A percentile compares a stretch with the other conserved stretches of the same genome.
Conservation (phyloP, 2,797 vertebrate species). For the Thaleichthys pacificus region DNA sequence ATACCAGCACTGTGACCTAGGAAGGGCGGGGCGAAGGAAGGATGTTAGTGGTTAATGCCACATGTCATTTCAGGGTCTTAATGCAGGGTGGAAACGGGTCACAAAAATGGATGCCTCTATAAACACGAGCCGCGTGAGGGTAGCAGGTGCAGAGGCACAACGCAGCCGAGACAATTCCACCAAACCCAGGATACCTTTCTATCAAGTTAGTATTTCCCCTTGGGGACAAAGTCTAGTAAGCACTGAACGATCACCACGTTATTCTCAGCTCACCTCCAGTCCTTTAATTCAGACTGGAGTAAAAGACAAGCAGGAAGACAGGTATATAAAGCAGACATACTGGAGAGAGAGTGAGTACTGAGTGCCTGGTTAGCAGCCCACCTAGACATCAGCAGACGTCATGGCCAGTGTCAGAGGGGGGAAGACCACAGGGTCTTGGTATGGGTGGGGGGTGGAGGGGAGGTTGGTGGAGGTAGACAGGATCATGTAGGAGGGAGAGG, state of each 20-base stretch:
- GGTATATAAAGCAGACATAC: background rate
- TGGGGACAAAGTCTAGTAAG: no score
- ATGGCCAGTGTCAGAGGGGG: slow-evolving; percentile 39
- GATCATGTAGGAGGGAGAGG: slow-evolving; percentile 53
- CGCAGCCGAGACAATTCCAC: no score
- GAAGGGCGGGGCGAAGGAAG: slow-evolving; percentile 24
- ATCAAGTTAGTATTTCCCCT: background rate
- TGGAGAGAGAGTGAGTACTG: background rate
- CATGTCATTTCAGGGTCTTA: no score
- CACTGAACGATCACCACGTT: no score
- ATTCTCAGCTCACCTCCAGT: no score
- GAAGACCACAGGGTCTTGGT: slow-evolving; percentile 47
- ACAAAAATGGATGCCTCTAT: background rate
- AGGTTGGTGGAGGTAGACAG: slow-evolving; percentile 36
- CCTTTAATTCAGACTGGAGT: no score
- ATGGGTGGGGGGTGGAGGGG: slow-evolving; percentile 8
- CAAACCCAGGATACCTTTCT: no score
- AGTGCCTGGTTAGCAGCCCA: background rate
- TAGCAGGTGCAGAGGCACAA: no score
- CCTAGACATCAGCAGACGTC: slow-evolving; percentile 30
- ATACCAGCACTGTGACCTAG: slow-evolving; percentile 59
- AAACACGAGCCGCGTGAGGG: background rate
- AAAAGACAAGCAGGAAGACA: background rate
- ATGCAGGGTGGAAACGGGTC: no score
- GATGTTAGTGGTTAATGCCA: no score